A percentile compares a stretch with the other conserved stretches of the same genome.
Conservation (phyloP, 2,888 invertebrate genomes). For the Polyommatus iphigenia region DNA sequence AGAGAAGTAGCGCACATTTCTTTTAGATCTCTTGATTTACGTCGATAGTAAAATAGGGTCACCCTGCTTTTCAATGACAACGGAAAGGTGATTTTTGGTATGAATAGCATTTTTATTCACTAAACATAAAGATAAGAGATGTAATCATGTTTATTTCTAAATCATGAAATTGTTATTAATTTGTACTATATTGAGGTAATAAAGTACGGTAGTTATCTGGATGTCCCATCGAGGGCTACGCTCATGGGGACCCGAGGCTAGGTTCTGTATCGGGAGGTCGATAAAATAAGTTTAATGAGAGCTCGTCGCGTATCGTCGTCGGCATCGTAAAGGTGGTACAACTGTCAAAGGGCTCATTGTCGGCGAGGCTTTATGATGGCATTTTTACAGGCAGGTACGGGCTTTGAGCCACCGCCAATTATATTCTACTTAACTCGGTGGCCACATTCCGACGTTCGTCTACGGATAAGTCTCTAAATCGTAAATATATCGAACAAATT, state of each 20-base stretch:
- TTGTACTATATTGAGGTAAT: background rate
- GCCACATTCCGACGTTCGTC: conserved; percentile 44
- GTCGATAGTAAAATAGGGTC: conserved; percentile 47
- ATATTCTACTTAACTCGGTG: conserved; percentile 74
- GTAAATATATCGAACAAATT: conserved; percentile 25
- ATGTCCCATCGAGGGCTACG: background rate
- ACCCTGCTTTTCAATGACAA: background rate
- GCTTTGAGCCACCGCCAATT: conserved; percentile 76
- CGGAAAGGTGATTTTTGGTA: background rate
- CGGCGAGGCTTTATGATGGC: conserved; percentile 75
- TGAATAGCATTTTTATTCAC: background rate
- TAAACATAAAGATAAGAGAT: background rate
- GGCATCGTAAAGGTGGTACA: conserved; percentile 76
- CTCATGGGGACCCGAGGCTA: conserved; percentile 41
- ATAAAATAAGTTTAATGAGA: conserved; percentile 78
- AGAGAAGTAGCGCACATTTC: conserved; percentile 59
- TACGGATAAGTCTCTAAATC: conserved; percentile 39
- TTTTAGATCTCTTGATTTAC: conserved; percentile 68
- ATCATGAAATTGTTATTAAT: background rate
- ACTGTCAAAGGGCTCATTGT: conserved; percentile 79
- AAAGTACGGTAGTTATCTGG: background rate
- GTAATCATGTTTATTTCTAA: too few relatives aligned
- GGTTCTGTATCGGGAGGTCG: conserved; percentile 68
- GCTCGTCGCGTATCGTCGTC: conserved; percentile 70
- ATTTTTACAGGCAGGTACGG: conserved; percentile 78